Conservation (phyloP, 1,140 invertebrate species). For the Anastrepha obliqua region DNA sequence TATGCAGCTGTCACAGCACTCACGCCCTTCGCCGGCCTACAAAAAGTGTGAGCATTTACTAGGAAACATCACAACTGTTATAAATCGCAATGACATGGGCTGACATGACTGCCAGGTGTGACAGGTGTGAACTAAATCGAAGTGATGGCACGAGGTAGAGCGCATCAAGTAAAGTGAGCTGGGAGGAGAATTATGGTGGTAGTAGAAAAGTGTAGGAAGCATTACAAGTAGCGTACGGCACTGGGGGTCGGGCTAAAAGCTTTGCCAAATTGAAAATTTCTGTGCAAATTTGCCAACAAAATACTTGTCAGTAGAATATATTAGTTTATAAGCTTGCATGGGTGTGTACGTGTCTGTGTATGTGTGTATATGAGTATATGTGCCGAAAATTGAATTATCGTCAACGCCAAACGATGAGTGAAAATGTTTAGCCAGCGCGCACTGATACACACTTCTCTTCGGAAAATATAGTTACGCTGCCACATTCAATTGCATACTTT, state of each 20-base stretch:
- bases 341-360: not conserved
- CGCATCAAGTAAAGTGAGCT: not conserved
- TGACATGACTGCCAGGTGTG: conserved; percentile 15
- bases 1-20: not conserved
- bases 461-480: not conserved
- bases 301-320: not conserved
- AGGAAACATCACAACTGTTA: not conserved
- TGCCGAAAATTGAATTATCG: conserved; percentile 24
- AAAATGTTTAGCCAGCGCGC: not conserved
- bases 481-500: not conserved
- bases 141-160: not conserved
- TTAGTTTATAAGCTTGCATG: not conserved
- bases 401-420: conserved; percentile 11
- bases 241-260: not conserved
- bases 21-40: not conserved
- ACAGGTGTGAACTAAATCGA: conserved; percentile 48
- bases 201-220: not conserved
- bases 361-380: not conserved
- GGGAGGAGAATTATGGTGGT: not conserved
- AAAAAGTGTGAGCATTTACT: not conserved
- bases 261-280: conserved; percentile 28
- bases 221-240: not conserved
- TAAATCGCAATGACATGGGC: conserved; percentile 9
- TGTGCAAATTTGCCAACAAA: conserved; percentile 20
- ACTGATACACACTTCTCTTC: not conserved